Conservation (phyloP, 1,140 invertebrate species). For the Lamellibrachia luymesi region DNA sequence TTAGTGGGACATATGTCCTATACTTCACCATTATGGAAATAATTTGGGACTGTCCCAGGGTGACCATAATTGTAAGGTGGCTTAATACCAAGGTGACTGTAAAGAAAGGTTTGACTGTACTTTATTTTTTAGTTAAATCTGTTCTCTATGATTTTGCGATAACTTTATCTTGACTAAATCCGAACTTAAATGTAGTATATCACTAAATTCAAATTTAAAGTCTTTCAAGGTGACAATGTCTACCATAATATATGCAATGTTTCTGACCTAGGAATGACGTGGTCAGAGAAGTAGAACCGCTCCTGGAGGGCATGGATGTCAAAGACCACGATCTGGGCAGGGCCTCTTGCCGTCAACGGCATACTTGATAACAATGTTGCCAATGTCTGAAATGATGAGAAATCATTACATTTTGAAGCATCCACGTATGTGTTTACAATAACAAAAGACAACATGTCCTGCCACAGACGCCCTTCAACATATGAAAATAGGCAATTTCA, state of each 20-base stretch:
- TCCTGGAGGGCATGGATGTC: constrained; percentile 59
- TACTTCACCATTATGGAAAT: no score
- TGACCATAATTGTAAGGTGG: no score
- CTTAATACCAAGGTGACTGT: no score
- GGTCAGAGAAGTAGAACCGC: constrained; percentile 56
- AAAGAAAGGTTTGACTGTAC: no score
- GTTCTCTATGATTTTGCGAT: not conserved
- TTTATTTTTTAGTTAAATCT: not conserved
- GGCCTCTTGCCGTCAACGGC: constrained; percentile 53
- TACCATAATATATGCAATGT: not conserved
- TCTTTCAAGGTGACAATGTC: no score
- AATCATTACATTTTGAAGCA: not conserved
- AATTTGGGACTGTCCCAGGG: no score
- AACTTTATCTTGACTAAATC: not conserved
- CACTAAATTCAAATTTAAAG: not conserved
- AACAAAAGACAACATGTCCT: no score
- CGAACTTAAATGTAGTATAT: not conserved
- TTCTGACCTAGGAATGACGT: constrained; percentile 53
- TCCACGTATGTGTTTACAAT: no score
- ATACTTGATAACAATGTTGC: constrained; percentile 53
- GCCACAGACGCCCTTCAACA: no score
- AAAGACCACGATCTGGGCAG: constrained; percentile 56
- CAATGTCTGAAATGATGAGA: constrained; percentile 44
- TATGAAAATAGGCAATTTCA: no score
- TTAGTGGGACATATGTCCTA: no score